A percentile compares a stretch with the other conserved stretches of the same genome.
Evolutionary conservation across 2,113 vertebrate genomes (phyloP).

Genomic region (Pseudorasbora parva): DNA sequence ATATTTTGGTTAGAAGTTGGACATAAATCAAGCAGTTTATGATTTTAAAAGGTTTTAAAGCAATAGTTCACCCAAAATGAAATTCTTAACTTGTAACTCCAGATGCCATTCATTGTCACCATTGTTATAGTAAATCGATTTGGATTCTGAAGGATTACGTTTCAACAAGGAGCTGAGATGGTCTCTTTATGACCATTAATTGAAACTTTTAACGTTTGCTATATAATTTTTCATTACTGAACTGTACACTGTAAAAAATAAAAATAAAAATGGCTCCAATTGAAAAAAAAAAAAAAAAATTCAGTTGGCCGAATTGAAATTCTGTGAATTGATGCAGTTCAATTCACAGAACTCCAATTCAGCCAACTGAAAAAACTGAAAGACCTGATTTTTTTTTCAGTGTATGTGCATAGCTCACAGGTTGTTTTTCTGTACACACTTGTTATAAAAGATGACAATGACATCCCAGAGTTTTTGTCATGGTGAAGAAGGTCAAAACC

Average conservation of each 20-base stretch:
- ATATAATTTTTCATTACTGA: constrained; percentile 30
- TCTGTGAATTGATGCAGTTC: too few species aligned
- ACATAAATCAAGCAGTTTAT: constrained; percentile 18
- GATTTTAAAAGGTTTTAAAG: background rate
- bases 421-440: too few species aligned
- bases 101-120: too few species aligned
- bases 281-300: too few species aligned
- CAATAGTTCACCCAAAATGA: background rate
- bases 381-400: too few species aligned
- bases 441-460: too few species aligned
- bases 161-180: constrained; percentile 33
- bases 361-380: too few species aligned
- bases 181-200: constrained; percentile 55
- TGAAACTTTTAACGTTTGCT: constrained; percentile 58
- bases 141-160: constrained; percentile 26
- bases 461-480: constrained; percentile 38
- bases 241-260: too few species aligned
- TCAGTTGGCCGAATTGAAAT: too few species aligned
- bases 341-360: too few species aligned
- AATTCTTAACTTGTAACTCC: background rate
- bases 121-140: background rate
- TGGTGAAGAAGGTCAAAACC: constrained; percentile 26
- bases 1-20: constrained; percentile 20
- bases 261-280: too few species aligned
- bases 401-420: too few species aligned